Base-by-base conservation (phyloP, 2,113 vertebrate genomes). In the Bubalus kerabau region DNA sequence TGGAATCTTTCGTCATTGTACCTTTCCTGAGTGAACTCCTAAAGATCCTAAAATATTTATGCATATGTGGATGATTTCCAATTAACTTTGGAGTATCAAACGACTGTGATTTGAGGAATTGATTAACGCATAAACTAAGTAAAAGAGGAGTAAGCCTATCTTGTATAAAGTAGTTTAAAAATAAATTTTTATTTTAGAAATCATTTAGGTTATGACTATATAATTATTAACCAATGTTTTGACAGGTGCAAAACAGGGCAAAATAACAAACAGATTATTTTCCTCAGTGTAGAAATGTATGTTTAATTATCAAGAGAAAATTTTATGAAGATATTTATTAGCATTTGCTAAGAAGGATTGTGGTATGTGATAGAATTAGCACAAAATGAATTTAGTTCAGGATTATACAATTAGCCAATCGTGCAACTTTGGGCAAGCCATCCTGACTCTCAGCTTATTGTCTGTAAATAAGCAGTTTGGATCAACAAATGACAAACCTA, bases 371-470 rank as follows among this genome's bases (percentile, higher is more conserved):
- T 30, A 94, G 52, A 87, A 85, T 88, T 52, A 57, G 12, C 62
- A 95, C 5, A 71, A 86, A 62, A 57, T 36, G 64, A 26, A 91
- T 60, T 32, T 84, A 54, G 11, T 50, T 76, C 26, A 82, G 59
- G n/a, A 60, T 90, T 28, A 57, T 19, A 40, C 90, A 97, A 80
- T 82, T 94, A 97, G 92, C 64, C 96, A 96, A 91, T 67, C 40
- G 19, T 23, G 21, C 78, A 46, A 60, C 83, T 54, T 76, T 50
- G 50, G 76, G 19, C 32, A 95, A 97, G 84, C 50, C 84, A 76
- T 32, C 87, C 26, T 87, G 54, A 94, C 52, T 88, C 52, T 48
- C 15, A 84, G 36, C 54, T 76, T 78, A 89, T 81, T 91, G 67
- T 92, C 23, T 71, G 76, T 94, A 93, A 52, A 43, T 93, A 90